Evolutionary conservation across 2,888 invertebrate species (phyloP), one percentile per base, ranked within the genome.

Genomic region (Acheta domesticus): DNA sequence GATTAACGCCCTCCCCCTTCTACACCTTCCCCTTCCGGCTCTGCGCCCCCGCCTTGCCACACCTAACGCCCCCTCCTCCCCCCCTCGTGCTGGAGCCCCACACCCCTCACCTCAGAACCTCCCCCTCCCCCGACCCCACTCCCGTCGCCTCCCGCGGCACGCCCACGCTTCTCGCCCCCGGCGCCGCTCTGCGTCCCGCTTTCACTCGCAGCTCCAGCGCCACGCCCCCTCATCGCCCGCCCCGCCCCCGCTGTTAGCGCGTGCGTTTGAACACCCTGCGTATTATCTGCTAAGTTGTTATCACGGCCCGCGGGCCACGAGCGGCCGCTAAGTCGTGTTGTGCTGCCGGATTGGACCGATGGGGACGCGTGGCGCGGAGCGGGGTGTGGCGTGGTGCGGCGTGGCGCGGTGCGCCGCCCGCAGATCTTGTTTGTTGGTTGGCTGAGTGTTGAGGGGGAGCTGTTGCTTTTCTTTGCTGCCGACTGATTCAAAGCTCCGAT

Each of bases 371-470:
- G 36, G 36, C 36, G 36, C 36, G 36, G 36, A 8, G 36, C 36
- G 8, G 5, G 36, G 36, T 5, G 36, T 36, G 36, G 8, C 36
- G 36, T 0, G 36, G 8, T 8, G 36, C 0, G 36, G 36, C 36
- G 36, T 8, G 36, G 36, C 36, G 36, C 36, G 36, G 36, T 36
- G 36, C 36, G 36, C 36, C 36, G 36, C 5, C n/a, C 12, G 62
- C n/a, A 62, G 62, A 62, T 62, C 62, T 14, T 62, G 62, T 62
- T 62, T 62, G n/a, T 62, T 62, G 62, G 62, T 62, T 62, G 62
- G 62, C 62, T 62, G 62, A 62, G n/a, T n/a, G n/a, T n/a, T 62
- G 62, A 62, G 16, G 62, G 62, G 62, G n/a, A 62, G 16, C 14
- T 62, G 14, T 14, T 14, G 16, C 8, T 62, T 62, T 36, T 62